These are phyloP conservation scores for Ectropis grisescens DNA, from an alignment of 1,140 invertebrate genomes.

Conservation along the genomic window DNA sequence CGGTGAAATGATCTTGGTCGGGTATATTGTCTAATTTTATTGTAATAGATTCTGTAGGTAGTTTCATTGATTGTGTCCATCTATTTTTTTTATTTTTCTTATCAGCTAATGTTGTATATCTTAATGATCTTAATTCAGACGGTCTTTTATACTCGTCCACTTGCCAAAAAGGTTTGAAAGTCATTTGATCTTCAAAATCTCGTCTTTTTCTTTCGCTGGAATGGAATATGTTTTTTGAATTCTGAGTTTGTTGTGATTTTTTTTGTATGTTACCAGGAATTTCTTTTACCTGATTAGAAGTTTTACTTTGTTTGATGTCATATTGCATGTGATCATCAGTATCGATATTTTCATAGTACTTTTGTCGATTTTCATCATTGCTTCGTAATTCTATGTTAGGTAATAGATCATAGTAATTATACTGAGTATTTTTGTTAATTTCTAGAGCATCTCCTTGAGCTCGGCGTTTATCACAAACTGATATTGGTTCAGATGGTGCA, in stretches of 20 bases:
- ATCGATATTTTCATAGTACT: not conserved
- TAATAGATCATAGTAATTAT: conserved; percentile 16
- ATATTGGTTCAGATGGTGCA: too few species aligned
- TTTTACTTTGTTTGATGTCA: not conserved
- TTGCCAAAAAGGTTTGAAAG: conserved; percentile 47
- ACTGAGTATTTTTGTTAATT: not conserved
- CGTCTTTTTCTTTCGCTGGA: conserved; percentile 28
- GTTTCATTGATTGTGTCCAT: conserved; percentile 7
- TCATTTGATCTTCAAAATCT: conserved; percentile 16
- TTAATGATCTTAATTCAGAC: conserved; percentile 27
- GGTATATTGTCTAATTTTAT: conserved; percentile 15
- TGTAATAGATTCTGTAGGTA: conserved; percentile 35
- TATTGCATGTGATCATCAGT: not conserved
- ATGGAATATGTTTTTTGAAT: conserved; percentile 16
- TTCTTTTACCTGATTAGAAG: conserved; percentile 28
- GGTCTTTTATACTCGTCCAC: conserved; percentile 26
- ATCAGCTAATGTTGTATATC: conserved; percentile 42
- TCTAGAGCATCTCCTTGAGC: too few species aligned
- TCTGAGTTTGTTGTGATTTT: conserved; percentile 1
- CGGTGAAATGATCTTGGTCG: conserved; percentile 20
- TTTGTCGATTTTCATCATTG: conserved; percentile 3
- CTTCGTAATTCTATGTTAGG: conserved; percentile 14
- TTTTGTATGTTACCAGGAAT: conserved; percentile 2
- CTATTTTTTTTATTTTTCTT: conserved; percentile 19
- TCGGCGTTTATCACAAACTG: too few species aligned